phyloP scores from a whole-genome alignment of 1,140 invertebrate genomes.

The Formica selysi region DNA sequence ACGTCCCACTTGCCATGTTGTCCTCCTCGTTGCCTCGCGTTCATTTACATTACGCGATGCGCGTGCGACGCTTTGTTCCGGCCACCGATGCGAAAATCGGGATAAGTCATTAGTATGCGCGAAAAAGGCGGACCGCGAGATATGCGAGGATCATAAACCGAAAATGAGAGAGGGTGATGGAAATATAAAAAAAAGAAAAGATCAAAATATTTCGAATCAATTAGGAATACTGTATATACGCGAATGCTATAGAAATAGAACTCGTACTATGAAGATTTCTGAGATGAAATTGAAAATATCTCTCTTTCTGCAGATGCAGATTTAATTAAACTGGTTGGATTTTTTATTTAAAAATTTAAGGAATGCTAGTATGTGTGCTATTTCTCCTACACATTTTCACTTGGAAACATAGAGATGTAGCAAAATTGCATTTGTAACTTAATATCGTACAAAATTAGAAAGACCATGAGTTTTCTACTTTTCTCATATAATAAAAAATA shows the following conservation, averaged over 20 bases:
- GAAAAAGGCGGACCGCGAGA: not conserved
- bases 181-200: not conserved
- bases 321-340: slow-evolving; percentile 39
- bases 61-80: slow-evolving; percentile 10
- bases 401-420: not conserved
- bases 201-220: not conserved
- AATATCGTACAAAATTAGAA: slow-evolving; percentile 12
- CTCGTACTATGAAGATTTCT: not conserved
- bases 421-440: slow-evolving; percentile 33
- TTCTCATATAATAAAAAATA: slow-evolving; percentile 19
- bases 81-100: slow-evolving; percentile 20
- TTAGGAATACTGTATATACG: not conserved
- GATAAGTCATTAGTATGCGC: slow-evolving; percentile 8
- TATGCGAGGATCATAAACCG: slow-evolving; percentile 11
- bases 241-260: not conserved
- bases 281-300: slow-evolving; percentile 1
- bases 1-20: slow-evolving; percentile 11
- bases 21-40: slow-evolving; percentile 14
- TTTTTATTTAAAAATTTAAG: slow-evolving; percentile 29
- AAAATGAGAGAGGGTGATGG: not conserved
- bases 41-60: slow-evolving; percentile 55
- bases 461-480: slow-evolving; percentile 21
- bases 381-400: slow-evolving; percentile 8
- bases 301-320: not conserved
- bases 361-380: slow-evolving; percentile 15